A percentile compares a stretch with the other conserved stretches of the same genome.
phyloP scores from a whole-genome alignment of 64 coral and sea anemone genomes.

The Montipora foliosa region DNA sequence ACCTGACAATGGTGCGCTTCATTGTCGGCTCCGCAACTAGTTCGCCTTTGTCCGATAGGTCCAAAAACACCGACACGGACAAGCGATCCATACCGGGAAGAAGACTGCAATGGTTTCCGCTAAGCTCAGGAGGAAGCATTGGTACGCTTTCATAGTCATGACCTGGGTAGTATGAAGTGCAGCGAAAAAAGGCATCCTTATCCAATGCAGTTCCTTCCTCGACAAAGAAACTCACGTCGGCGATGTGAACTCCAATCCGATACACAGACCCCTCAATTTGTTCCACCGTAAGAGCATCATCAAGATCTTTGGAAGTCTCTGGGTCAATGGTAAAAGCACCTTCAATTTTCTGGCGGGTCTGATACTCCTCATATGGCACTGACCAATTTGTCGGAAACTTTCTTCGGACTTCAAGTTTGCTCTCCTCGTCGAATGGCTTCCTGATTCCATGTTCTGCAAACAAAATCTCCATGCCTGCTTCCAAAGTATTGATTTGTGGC shows the following conservation, averaged over 20 bases:
- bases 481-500: not conserved
- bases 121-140: conserved; percentile 78
- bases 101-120: conserved; percentile 84
- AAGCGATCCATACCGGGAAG: conserved; percentile 70
- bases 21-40: conserved; percentile 49
- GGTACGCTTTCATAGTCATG: conserved; percentile 53
- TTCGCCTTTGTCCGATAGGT: conserved; percentile 36
- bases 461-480: conserved; percentile 53
- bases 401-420: not conserved
- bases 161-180: conserved; percentile 78
- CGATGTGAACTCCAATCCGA: conserved; percentile 84
- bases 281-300: conserved; percentile 87
- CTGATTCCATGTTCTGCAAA: conserved; percentile 72
- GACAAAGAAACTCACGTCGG: conserved; percentile 81
- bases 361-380: conserved; percentile 51
- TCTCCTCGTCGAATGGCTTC: conserved; percentile 47
- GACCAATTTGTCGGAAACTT: conserved; percentile 29
- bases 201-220: conserved; percentile 67
- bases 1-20: conserved; percentile 61
- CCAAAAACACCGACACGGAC: conserved; percentile 70
- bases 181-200: conserved; percentile 67
- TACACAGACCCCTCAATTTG: not conserved
- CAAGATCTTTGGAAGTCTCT: conserved; percentile 79
- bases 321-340: conserved; percentile 84
- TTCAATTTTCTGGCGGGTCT: conserved; percentile 17